Evolutionary conservation across 2,888 invertebrate species (phyloP), one percentile per base, ranked within the genome.

Genomic region (Leptinotarsa rubiginosa): DNA sequence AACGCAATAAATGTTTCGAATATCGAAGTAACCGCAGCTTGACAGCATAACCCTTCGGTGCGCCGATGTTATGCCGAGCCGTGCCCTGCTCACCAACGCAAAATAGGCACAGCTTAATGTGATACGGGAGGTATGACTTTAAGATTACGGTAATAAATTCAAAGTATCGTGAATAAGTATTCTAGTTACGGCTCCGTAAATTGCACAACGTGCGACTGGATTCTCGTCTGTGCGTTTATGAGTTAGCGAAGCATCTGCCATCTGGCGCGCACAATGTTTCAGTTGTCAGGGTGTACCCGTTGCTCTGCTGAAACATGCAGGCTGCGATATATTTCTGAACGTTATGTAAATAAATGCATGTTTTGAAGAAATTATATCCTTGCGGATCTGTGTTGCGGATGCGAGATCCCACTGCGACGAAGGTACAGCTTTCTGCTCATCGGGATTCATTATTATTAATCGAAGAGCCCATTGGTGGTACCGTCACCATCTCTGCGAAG

Each of bases 61-160:
- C 41, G 41, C 41, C 41, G 10, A 41, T 41, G 41, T 41, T 41
- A 41, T 41, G 41, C 41, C 41, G 10, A 73, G 73, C 72, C 76
- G 69, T 74, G 69, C 72, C 74, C 49, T 56, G 59, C 70, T 72
- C 74, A 70, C 72, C 74, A 76, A 76, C 74, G 76, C 72, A 74
- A 65, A 67, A 74, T 73, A 69, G 73, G 73, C 65, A 73, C 54
- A 73, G 73, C 73, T 73, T 69, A 69, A 65, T 70, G 69, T 62
- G 50, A 22, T 50, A 73, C 73, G 68, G 69, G 69, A 62, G 59
- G 59, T 59, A 59, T 59, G 59, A 59, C 18, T 65, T 73, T 54
- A 52, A 69, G 65, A 73, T 65, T 73, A 69, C 65, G 56, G 73
- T 69, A 47, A 68, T 73, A 73, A 73, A 73, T 73, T 69, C 64